Conservation (phyloP, 2,797 vertebrate genomes). For the Ispidina lecontei region DNA sequence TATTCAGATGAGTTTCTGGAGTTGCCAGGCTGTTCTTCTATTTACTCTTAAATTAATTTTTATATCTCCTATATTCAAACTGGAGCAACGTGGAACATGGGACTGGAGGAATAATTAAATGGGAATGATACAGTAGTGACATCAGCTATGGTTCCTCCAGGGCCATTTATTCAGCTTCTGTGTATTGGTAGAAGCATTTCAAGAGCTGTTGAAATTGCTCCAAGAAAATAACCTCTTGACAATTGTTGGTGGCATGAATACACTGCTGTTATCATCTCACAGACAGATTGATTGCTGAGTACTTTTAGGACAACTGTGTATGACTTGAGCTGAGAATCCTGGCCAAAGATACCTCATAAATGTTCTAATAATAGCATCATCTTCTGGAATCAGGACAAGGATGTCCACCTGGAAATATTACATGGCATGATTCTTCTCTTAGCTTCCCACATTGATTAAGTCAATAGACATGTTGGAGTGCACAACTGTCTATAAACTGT, state of each 20-base stretch:
- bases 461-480: neutral
- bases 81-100: neutral
- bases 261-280: rapidly evolving
- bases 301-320: neutral
- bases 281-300: neutral
- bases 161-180: neutral
- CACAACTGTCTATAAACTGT: neutral
- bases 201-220: neutral
- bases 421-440: neutral
- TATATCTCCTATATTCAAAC: neutral
- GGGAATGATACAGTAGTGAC: neutral
- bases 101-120: neutral
- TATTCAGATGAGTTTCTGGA: neutral
- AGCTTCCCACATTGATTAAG: neutral
- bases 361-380: constrained; percentile 43
- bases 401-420: constrained; percentile 39
- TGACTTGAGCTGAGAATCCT: neutral
- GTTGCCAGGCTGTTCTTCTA: neutral
- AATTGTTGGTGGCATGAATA: neutral
- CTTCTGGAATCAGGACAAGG: neutral
- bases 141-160: neutral
- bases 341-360: neutral
- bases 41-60: neutral
- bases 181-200: neutral
- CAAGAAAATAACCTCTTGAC: neutral